Percentiles rank a stretch among this genome's conserved stretches.
phyloP scores from a whole-genome alignment of 2,113 vertebrate species.

The Grantiella picta region DNA sequence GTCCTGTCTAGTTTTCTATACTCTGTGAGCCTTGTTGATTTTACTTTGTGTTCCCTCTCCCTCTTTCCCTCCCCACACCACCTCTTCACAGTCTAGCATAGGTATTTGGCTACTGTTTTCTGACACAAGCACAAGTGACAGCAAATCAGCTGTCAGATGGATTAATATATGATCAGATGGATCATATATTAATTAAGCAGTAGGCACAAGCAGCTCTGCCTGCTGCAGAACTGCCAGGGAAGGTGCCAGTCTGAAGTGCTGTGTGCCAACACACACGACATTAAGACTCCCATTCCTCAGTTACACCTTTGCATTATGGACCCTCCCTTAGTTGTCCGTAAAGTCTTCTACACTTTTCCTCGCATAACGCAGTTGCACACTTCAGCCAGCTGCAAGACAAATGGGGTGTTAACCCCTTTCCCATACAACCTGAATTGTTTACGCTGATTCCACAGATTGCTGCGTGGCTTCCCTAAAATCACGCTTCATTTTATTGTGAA shows the following conservation, averaged over 20 bases:
- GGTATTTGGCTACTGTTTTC: background rate
- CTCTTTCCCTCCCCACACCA: too few species aligned
- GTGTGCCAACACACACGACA: fast-evolving
- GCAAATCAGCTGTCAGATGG: too few species aligned
- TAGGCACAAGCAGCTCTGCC: background rate
- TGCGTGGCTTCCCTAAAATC: background rate
- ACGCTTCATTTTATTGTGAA: background rate
- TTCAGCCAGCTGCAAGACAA: background rate
- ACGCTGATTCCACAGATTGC: background rate
- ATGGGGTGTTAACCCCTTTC: background rate
- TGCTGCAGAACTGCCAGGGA: background rate
- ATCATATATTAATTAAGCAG: background rate
- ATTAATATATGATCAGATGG: too few species aligned
- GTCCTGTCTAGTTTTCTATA: background rate
- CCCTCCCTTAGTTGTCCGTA: background rate
- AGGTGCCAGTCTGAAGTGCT: background rate
- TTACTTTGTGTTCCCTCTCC: background rate
- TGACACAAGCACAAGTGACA: background rate
- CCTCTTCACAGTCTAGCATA: background rate
- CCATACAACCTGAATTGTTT: background rate
- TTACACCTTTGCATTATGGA: background rate
- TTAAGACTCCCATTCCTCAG: background rate
- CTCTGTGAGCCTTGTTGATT: background rate
- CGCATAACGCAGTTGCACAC: background rate
- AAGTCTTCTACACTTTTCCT: background rate